Evolutionary conservation across 64 coral and sea anemone species (phyloP), one percentile per base, ranked within the genome.

Genomic region (Pocillopora damicornis): DNA sequence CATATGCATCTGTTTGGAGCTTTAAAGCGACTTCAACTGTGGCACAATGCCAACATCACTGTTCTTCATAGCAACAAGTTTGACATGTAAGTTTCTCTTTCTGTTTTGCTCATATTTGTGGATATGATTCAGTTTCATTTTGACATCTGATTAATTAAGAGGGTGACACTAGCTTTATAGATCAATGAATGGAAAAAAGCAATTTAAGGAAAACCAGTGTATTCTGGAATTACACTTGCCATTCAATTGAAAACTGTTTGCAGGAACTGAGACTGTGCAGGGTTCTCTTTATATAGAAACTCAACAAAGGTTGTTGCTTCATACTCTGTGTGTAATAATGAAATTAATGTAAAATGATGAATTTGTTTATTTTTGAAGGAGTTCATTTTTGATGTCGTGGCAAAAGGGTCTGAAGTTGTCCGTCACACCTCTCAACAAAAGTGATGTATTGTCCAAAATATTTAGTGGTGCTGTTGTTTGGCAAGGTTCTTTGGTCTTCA

Each of bases 1-100:
- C 80, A 80, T 60, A 22, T 89, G 51, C 74, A 80, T 67, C 42
- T 93, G 36, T 88, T 77, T 85, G 91, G 91, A 60, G 91, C 91
- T 17, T 61, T 93, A 20, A 93, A 93, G 59, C 80, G 91, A 58
- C 62, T 93, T 1, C 87, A 93, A 57, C 71, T 68, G 12, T 93
- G 87, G 77, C 74, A 93, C 56, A 88, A 93, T 76, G 91, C 91
- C 14, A 71, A 59, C 35, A 61, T 93, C 20, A 89, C 79, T 62
- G 61, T 90, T 90, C 51, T 90, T 42, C 73, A 66, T 36, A 63
- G 63, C 9, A 81, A 59, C 72, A 34, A 35, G 18, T 66, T 59
- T 60, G 77, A 78, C 57, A 89, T 76, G 88, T 25, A 89, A 59
- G 65, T 58, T 65, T 34, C 9, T 13, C 13, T 59, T 59, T 0